A percentile compares a stretch with the other conserved stretches of the same genome.
phyloP scores from a whole-genome alignment of 2,113 vertebrate species.

The Madoqua kirkii region DNA sequence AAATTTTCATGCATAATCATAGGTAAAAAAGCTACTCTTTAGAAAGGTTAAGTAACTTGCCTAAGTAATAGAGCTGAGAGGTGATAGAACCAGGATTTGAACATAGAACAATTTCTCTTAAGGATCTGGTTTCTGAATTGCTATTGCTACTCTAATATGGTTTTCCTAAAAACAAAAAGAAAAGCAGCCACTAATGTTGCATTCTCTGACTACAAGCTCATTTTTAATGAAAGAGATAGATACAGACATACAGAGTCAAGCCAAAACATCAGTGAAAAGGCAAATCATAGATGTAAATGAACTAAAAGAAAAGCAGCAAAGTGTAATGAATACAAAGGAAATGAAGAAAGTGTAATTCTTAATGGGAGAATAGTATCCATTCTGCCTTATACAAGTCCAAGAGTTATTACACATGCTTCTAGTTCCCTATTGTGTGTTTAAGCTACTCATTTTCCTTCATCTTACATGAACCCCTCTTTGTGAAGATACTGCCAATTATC shows the following conservation, averaged over 20 bases:
- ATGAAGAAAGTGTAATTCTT: neutral
- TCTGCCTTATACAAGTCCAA: neutral
- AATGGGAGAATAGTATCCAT: neutral
- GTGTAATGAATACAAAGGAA: neutral
- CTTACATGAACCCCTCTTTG: neutral
- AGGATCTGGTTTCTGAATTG: neutral
- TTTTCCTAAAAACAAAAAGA: neutral
- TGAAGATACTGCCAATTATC: neutral
- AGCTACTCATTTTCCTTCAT: neutral
- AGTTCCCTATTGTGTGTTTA: neutral
- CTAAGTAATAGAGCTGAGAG: neutral
- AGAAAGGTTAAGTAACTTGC: neutral
- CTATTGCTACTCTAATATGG: neutral
- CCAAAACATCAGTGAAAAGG: neutral
- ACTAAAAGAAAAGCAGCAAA: constrained; percentile 4
- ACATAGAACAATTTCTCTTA: neutral
- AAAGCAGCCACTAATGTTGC: neutral
- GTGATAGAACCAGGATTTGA: neutral
- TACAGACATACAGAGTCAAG: neutral
- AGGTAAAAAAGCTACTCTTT: neutral
- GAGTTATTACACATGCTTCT: neutral
- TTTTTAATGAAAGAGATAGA: neutral
- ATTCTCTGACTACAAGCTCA: neutral
- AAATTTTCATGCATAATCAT: neutral
- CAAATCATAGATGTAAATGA: neutral